Base-by-base conservation (phyloP, 2,113 vertebrate genomes). In the Tautogolabrus adspersus region DNA sequence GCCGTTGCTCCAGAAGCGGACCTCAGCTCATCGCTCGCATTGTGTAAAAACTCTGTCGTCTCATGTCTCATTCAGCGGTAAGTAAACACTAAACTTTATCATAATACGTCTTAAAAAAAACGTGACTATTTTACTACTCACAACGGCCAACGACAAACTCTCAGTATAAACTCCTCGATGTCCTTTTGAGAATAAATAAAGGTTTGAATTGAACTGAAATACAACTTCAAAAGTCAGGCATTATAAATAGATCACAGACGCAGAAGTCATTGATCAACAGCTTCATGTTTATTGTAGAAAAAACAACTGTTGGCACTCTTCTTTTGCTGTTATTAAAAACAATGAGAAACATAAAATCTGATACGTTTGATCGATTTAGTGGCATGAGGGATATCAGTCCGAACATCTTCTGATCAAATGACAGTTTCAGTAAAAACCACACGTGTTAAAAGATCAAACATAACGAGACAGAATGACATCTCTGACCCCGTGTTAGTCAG, bases 281-380 rank as follows among this genome's bases (percentile, higher is more conserved):
- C 10, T 26, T 34, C 9, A 67, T 37, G 10, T 88, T 90, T 89
- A 90, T 89, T 89, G 71, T 83, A 86, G 57, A 83, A 86, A 87
- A 83, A 23, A 47, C n/a, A 42, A n/a, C n/a, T 47, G 57, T 81
- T 83, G 81, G 77, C 69, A 75, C 76, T 60, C 51, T 72, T 75
- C 26, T 59, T 59, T 59, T 77, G 30, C 37, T 75, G 40, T n/a
- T 72, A 0, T 19, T 52, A 54, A 16, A 75, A 75, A 77, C 3
- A 21, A 57, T 8, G 9, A 46, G 57, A 70, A 69, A 52, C 38
- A 56, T 3, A 66, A 40, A 15, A 6, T n/a, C 15, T 56, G 75
- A 76, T 73, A n/a, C 6, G 66, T 73, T 71, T 15, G 15, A 76
- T 71, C 54, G 34, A 57, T 30, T 61, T 19, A 52, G 10, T 23